phyloP scores from a whole-genome alignment of 2,113 vertebrate species.

The Gymnocephalus cernua region DNA sequence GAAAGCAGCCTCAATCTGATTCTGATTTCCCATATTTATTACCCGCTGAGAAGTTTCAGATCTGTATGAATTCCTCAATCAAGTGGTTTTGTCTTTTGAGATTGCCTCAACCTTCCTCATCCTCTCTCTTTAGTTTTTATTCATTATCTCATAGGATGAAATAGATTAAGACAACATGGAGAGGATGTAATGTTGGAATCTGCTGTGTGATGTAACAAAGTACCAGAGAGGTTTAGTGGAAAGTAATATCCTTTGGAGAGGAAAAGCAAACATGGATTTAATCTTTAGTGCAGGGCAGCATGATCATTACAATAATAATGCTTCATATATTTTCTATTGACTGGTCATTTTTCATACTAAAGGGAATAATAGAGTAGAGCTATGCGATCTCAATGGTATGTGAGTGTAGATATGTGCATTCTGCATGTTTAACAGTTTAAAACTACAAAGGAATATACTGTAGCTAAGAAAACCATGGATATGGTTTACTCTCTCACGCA shows the following conservation, averaged over 20 bases:
- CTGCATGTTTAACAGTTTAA: constrained; percentile 23
- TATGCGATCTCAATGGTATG: constrained; percentile 26
- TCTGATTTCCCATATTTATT: background rate
- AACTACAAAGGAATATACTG: background rate
- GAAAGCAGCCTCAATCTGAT: constrained; percentile 6
- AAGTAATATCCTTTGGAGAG: constrained; percentile 61
- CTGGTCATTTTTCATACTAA: constrained; percentile 68
- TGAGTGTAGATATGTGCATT: constrained; percentile 12
- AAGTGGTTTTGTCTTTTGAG: constrained; percentile 30
- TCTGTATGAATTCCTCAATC: constrained; percentile 13
- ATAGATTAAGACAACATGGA: constrained; percentile 41
- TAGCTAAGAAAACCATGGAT: background rate
- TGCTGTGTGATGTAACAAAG: constrained; percentile 43
- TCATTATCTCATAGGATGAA: constrained; percentile 7
- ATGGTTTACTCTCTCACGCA: background rate
- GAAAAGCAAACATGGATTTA: constrained; percentile 73
- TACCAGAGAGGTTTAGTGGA: constrained; percentile 38
- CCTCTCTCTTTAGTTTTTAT: background rate
- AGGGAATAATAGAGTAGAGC: constrained; percentile 47
- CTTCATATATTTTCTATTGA: constrained; percentile 63
- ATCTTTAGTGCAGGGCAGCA: constrained; percentile 55
- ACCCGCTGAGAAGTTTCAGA: constrained; percentile 2
- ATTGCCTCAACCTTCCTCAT: background rate
- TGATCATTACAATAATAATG: constrained; percentile 63
- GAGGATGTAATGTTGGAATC: constrained; percentile 14